phyloP scores from a whole-genome alignment of 2,113 vertebrate species.

The Anhinga anhinga region DNA sequence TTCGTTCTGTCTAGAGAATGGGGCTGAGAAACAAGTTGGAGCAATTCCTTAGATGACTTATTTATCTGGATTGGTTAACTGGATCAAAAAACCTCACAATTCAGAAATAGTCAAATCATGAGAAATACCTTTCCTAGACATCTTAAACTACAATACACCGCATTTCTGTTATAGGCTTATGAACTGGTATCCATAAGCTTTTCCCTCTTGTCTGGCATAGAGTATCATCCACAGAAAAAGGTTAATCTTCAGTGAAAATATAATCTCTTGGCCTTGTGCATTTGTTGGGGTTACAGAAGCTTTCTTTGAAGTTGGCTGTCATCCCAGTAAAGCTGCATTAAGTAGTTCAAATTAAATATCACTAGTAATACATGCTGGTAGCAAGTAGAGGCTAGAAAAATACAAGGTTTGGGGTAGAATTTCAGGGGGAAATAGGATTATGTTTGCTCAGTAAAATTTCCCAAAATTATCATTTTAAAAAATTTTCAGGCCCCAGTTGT shows the following conservation, averaged over 20 bases:
- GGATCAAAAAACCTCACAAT: background rate
- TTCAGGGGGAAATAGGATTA: background rate
- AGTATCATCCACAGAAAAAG: background rate
- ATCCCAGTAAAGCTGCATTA: conserved; percentile 45
- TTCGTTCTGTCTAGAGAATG: background rate
- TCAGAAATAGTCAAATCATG: background rate
- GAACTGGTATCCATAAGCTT: background rate
- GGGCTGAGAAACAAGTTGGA: background rate
- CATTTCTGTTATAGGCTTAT: background rate
- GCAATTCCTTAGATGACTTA: background rate
- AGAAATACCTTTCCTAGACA: background rate
- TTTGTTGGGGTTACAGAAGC: conserved; percentile 8
- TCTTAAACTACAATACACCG: background rate
- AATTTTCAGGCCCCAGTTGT: background rate
- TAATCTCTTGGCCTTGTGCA: background rate
- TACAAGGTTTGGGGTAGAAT: conserved; percentile 7
- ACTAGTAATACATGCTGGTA: background rate
- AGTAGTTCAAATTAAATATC: conserved; percentile 50
- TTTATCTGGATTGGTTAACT: background rate
- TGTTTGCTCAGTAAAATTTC: background rate
- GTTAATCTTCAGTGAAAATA: conserved; percentile 50
- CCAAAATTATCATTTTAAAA: background rate
- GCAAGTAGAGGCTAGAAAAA: background rate
- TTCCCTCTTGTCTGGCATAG: background rate
- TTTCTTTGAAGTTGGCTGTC: conserved; percentile 35